phyloP scores from a whole-genome alignment of 2,113 vertebrate genomes.

The Eubucco bourcierii region DNA sequence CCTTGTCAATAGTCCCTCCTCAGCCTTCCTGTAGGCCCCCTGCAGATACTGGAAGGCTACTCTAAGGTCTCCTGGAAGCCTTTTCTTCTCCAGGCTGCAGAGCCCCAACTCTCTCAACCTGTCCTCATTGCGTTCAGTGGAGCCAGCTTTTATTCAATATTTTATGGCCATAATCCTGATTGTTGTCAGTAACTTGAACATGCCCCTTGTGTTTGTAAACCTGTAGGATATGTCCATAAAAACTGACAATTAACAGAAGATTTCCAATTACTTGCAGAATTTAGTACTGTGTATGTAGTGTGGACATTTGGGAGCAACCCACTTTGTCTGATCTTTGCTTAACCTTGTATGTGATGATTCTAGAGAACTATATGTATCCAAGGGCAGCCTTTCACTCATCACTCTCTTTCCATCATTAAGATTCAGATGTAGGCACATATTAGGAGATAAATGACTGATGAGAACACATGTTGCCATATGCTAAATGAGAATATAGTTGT shows the following conservation, averaged over 20 bases:
- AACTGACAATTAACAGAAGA: background rate
- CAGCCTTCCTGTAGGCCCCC: too few relatives aligned
- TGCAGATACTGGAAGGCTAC: too few relatives aligned
- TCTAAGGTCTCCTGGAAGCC: too few relatives aligned
- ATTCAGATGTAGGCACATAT: background rate
- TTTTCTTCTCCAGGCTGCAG: too few relatives aligned
- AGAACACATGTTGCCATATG: constrained; percentile 45
- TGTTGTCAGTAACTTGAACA: background rate
- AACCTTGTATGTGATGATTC: background rate
- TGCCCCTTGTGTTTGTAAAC: background rate
- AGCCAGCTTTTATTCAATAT: background rate
- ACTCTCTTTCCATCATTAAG: background rate
- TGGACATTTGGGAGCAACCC: background rate
- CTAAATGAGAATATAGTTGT: background rate
- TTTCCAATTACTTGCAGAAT: background rate
- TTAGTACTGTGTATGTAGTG: background rate
- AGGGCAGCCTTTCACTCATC: background rate
- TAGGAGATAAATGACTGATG: constrained; percentile 7
- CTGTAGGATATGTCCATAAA: background rate
- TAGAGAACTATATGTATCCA: background rate
- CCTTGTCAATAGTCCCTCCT: too few relatives aligned
- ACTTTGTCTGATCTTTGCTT: background rate
- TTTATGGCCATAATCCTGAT: background rate
- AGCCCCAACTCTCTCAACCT: too few relatives aligned
- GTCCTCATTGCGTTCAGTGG: background rate